phyloP scores from a whole-genome alignment of 2,113 vertebrate species.

The Oncorhynchus clarkii region DNA sequence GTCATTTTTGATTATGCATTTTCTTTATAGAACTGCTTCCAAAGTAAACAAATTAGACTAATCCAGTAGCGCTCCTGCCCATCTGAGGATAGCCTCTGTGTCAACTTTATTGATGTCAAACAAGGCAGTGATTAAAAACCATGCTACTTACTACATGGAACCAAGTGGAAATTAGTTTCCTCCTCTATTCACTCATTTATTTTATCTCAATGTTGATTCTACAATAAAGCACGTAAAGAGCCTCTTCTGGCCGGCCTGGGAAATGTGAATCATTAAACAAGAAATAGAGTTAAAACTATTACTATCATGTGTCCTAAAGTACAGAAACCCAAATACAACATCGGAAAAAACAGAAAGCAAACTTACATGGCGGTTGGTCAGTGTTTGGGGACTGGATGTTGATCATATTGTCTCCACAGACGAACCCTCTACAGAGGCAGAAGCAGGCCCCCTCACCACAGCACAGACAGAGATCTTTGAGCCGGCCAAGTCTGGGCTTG shows the following conservation, averaged over 20 bases:
- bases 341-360: neutral
- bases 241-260: neutral
- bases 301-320: neutral
- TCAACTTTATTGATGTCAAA: neutral
- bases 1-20: neutral
- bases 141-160: neutral
- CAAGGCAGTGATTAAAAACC: neutral
- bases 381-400: neutral
- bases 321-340: neutral
- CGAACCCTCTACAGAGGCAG: conserved; percentile 24
- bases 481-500: conserved; percentile 55
- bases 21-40: neutral
- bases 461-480: conserved; percentile 57
- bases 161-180: neutral
- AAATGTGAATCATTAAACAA: neutral
- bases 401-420: conserved; percentile 46
- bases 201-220: neutral
- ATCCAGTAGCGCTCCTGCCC: neutral
- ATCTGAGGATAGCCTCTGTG: neutral
- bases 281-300: neutral
- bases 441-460: conserved; percentile 4
- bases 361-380: neutral
- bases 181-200: neutral
- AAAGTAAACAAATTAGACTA: neutral
- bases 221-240: neutral